These are phyloP conservation scores for Tetragnatha versicolor DNA, from an alignment of 1,140 invertebrate genomes.

Conservation along the genomic window DNA sequence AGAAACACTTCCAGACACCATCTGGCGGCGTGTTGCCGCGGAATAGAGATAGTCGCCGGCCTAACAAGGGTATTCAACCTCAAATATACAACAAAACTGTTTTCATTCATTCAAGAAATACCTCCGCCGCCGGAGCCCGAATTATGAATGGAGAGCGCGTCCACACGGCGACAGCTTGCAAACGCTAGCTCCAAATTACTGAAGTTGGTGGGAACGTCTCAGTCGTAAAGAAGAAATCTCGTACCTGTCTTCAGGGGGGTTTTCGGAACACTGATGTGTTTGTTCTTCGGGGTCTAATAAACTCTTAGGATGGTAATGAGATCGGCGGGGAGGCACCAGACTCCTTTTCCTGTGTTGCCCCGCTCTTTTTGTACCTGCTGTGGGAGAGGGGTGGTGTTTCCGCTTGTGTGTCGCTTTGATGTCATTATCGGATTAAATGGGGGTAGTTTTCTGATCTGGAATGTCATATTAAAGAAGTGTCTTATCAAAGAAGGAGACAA, in stretches of 20 bases:
- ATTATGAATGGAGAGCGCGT: slow-evolving; percentile 15
- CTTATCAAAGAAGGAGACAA: too few species aligned
- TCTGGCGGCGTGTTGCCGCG: too few species aligned
- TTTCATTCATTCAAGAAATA: slow-evolving; percentile 37
- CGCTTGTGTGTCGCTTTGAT: background rate
- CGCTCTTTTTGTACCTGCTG: background rate
- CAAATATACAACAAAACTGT: slow-evolving; percentile 24
- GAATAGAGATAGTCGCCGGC: too few species aligned
- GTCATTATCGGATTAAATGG: background rate
- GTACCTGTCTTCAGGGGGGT: background rate
- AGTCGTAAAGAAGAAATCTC: background rate
- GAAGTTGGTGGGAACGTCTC: slow-evolving; percentile 11
- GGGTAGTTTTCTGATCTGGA: too few species aligned
- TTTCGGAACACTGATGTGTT: slow-evolving; percentile 6
- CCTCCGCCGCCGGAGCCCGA: background rate
- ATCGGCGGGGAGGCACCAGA: too few species aligned
- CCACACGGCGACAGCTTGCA: slow-evolving; percentile 33
- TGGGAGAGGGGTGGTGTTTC: background rate
- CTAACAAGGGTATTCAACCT: slow-evolving; percentile 13
- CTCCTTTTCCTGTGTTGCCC: background rate
- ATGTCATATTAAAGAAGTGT: too few species aligned
- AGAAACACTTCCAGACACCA: too few species aligned
- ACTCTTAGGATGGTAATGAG: slow-evolving; percentile 8
- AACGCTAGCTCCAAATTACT: slow-evolving; percentile 14
- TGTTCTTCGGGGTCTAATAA: slow-evolving; percentile 22